Conservation (phyloP, 2,113 vertebrate species). For the Gymnorhina tibicen region DNA sequence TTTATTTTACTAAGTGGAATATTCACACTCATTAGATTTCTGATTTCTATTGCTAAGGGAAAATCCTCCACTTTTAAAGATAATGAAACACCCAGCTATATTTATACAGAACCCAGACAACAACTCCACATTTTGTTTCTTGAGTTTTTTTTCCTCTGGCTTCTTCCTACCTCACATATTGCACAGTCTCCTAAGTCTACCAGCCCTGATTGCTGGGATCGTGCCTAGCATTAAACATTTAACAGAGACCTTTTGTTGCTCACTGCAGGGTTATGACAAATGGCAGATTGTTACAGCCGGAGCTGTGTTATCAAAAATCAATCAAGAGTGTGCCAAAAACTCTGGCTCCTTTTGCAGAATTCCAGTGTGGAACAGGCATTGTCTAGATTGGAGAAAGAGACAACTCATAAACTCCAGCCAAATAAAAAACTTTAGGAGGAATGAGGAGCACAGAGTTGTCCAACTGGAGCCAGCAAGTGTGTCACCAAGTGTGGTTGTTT, state of each 20-base stretch:
- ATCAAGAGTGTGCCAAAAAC: not conserved
- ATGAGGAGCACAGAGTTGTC: not conserved
- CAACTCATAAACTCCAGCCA: not conserved
- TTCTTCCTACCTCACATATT: not conserved
- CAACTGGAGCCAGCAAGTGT: not conserved
- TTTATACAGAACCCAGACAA: not conserved
- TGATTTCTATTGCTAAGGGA: not conserved
- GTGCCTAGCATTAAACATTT: not conserved
- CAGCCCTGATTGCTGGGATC: not conserved
- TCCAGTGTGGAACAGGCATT: not conserved
- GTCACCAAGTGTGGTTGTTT: not conserved
- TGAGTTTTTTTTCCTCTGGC: not conserved
- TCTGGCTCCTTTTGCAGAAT: not conserved
- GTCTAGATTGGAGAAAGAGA: not conserved
- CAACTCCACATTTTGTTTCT: not conserved
- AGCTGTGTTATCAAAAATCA: constrained; percentile 30
- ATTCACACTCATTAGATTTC: not conserved
- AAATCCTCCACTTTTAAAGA: not conserved
- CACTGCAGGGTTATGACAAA: not conserved
- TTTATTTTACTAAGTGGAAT: not conserved
- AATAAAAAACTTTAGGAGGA: not conserved
- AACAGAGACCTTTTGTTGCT: constrained; percentile 43
- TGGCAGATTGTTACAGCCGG: constrained; percentile 22
- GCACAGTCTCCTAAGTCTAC: not conserved
- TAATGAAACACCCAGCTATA: not conserved